Conservation (phyloP, 2,113 vertebrate species). For the Ovis canadensis region DNA sequence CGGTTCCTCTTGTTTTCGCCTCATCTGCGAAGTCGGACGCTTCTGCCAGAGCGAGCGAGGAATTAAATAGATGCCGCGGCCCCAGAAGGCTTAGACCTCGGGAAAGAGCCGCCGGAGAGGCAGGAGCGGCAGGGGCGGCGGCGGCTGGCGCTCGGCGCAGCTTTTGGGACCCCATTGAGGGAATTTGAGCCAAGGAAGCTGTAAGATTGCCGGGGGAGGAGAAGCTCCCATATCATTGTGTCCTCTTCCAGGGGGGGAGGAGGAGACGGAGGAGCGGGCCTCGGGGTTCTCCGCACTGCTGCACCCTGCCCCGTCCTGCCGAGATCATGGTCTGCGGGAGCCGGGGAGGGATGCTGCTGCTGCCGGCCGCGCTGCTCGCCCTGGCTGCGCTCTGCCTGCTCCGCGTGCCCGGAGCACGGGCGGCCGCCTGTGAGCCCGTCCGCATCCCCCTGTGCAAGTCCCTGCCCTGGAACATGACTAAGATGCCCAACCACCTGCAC, state of each 20-base stretch:
- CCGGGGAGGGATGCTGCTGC: neutral
- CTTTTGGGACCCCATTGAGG: conserved; percentile 33
- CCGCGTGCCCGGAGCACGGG: conserved; percentile 68
- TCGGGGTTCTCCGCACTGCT: neutral
- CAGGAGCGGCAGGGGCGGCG: neutral
- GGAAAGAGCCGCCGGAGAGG: neutral
- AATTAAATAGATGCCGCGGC: conserved; percentile 50
- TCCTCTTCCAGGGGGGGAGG: neutral
- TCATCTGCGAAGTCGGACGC: conserved; percentile 1
- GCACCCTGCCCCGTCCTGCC: neutral
- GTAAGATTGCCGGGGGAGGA: conserved; percentile 22
- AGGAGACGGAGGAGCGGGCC: neutral
- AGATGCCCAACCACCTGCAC: conserved; percentile 99
- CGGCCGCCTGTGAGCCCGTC: conserved; percentile 91
- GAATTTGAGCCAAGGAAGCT: conserved; percentile 42
- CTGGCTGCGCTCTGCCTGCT: conserved; percentile 78
- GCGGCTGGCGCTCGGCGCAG: conserved; percentile 8
- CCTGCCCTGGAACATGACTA: conserved; percentile 99
- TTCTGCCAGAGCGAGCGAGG: conserved; percentile 17
- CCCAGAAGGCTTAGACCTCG: conserved; percentile 1
- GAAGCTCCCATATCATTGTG: conserved; percentile 14
- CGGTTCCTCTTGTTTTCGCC: neutral
- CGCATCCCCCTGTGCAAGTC: conserved; percentile 94
- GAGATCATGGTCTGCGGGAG: conserved; percentile 33
- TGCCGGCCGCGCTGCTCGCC: conserved; percentile 46